Conservation (phyloP, 2,888 invertebrate genomes). For the Hymenopus coronatus region DNA sequence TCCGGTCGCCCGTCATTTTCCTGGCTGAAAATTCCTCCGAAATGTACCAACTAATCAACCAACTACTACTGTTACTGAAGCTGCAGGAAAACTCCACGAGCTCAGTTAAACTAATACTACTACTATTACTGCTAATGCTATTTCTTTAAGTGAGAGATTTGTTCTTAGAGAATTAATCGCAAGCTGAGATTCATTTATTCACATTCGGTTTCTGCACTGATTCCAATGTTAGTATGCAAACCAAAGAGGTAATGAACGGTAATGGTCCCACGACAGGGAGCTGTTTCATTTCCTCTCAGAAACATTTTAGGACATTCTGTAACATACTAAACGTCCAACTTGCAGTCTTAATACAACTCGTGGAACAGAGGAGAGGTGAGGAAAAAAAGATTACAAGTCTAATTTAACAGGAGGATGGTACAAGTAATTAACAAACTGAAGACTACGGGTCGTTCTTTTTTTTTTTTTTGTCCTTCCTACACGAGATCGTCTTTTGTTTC, state of each 20-base stretch:
- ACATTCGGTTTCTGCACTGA: not conserved
- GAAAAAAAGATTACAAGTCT: slow-evolving; percentile 16
- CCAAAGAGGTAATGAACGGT: not conserved
- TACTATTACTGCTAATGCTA: too few relatives aligned
- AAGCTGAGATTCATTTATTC: too few relatives aligned
- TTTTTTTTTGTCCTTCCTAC: not conserved
- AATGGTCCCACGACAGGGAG: slow-evolving; percentile 26
- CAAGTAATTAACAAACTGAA: slow-evolving; percentile 20
- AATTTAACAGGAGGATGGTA: slow-evolving; percentile 16
- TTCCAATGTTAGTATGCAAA: not conserved
- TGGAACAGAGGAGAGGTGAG: not conserved
- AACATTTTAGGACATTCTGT: not conserved
- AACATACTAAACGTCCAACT: not conserved
- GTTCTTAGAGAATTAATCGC: too few relatives aligned
- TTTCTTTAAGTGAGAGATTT: too few relatives aligned
- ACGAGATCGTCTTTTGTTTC: slow-evolving; percentile 14
- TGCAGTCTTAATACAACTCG: not conserved
- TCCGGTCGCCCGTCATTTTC: too few relatives aligned
- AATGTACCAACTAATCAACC: too few relatives aligned
- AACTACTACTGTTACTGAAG: too few relatives aligned
- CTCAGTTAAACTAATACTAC: too few relatives aligned
- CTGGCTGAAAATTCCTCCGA: too few relatives aligned
- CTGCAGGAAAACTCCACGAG: too few relatives aligned
- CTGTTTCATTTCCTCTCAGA: not conserved
- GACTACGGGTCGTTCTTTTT: not conserved